A percentile compares a stretch with the other conserved stretches of the same genome.
These are phyloP conservation scores for Hipposideros larvatus DNA, from an alignment of 2,797 vertebrate genomes.

Conservation along the genomic window DNA sequence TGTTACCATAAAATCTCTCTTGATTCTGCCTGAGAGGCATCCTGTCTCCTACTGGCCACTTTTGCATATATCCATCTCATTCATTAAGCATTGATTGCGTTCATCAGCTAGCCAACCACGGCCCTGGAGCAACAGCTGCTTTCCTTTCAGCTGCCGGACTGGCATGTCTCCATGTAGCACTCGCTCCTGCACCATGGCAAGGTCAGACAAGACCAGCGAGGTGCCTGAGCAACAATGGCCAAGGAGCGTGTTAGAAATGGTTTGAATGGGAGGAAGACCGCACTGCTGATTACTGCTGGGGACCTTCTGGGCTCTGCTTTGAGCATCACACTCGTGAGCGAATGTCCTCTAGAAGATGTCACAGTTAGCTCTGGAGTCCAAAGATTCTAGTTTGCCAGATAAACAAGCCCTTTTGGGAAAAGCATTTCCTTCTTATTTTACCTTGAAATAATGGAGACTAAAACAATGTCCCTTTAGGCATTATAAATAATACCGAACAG, in stretches of 20 bases:
- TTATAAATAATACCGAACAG: not conserved
- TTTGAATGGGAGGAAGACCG: not conserved
- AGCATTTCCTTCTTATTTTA: not conserved
- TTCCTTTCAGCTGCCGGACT: not conserved
- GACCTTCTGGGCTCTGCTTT: not conserved
- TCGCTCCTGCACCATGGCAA: not conserved
- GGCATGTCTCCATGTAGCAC: not conserved
- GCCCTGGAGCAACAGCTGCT: not conserved
- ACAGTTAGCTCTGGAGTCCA: not conserved
- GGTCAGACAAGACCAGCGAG: not conserved
- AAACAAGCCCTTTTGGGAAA: not conserved
- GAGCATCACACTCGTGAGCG: not conserved
- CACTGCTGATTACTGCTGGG: not conserved
- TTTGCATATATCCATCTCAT: not conserved
- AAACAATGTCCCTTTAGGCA: not conserved
- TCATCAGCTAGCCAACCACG: not conserved
- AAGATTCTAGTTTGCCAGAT: not conserved
- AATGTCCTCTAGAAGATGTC: not conserved
- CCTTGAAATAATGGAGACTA: conserved; percentile 41
- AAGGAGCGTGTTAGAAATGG: not conserved
- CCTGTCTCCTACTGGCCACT: not conserved
- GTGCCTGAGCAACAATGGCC: not conserved
- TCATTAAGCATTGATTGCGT: not conserved
- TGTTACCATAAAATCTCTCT: not conserved
- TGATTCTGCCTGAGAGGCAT: not conserved